Conservation (phyloP, 2,113 vertebrate genomes). For the Peucedramus taeniatus region DNA sequence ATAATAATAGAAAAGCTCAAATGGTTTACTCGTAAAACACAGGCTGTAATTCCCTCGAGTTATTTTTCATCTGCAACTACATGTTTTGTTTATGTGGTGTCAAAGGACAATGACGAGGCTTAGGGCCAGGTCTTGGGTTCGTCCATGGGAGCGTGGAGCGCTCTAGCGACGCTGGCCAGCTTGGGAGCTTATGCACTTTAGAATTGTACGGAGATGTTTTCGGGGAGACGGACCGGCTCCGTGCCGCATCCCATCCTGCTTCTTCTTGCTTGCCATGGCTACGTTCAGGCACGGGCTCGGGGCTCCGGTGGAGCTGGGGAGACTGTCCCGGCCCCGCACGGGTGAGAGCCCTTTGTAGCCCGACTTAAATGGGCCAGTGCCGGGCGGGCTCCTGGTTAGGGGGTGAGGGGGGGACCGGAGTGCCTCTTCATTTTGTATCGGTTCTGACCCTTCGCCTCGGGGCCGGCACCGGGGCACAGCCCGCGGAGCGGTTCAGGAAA, state of each 20-base stretch:
- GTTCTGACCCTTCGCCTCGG: background rate
- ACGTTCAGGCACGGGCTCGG: background rate
- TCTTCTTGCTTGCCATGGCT: background rate
- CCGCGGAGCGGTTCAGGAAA: background rate
- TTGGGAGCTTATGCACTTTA: background rate
- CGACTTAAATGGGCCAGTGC: background rate
- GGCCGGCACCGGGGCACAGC: background rate
- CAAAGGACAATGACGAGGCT: background rate
- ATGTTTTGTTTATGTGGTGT: slow-evolving; percentile 1
- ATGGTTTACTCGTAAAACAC: background rate
- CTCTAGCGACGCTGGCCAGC: background rate
- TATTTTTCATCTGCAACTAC: slow-evolving; percentile 21
- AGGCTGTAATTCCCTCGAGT: background rate
- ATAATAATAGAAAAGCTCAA: background rate
- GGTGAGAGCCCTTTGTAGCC: background rate
- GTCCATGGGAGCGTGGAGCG: background rate
- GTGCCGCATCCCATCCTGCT: background rate
- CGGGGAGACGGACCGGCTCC: background rate
- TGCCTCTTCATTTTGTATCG: background rate
- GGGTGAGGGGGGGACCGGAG: accelerated
- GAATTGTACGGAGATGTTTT: background rate
- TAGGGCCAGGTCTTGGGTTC: background rate
- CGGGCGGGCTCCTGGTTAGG: accelerated
- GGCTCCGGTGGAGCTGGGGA: background rate
- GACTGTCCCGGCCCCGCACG: background rate